Percentiles rank a stretch among this genome's conserved stretches.
Evolutionary conservation across 2,888 invertebrate species (phyloP).

Genomic region (Xestia sexstrigata): DNA sequence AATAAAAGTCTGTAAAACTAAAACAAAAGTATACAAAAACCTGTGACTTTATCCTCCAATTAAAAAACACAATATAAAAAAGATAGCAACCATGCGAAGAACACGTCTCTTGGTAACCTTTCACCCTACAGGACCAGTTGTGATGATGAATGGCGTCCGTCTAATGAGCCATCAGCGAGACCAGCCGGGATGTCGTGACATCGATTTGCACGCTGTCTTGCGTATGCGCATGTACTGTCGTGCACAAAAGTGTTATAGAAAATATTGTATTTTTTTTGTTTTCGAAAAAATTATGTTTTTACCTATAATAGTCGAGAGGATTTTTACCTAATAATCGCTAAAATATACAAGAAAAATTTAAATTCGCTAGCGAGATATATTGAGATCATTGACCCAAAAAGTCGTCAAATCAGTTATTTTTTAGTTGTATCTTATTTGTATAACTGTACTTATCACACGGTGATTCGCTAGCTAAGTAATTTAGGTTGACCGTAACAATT

Average conservation of each 20-base stretch:
- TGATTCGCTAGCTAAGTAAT: neutral
- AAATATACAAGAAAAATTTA: neutral
- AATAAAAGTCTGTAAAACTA: neutral
- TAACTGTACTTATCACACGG: neutral
- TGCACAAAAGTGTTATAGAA: constrained; percentile 33
- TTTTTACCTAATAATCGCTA: neutral
- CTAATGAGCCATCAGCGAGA: constrained; percentile 72
- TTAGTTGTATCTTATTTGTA: neutral
- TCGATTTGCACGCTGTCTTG: constrained; percentile 73
- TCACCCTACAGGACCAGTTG: constrained; percentile 74
- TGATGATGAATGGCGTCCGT: constrained; percentile 75
- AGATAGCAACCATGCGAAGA: constrained; percentile 21
- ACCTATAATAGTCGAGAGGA: neutral
- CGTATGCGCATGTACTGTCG: constrained; percentile 63
- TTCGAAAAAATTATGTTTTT: neutral
- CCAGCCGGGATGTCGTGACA: constrained; percentile 70
- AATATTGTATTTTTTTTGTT: neutral
- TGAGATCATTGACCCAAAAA: neutral
- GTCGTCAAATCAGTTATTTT: neutral
- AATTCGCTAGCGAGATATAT: neutral
- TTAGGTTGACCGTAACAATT: neutral
- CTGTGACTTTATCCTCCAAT: constrained; percentile 32
- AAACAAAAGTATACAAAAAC: constrained; percentile 7
- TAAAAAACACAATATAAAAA: constrained; percentile 28
- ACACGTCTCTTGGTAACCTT: constrained; percentile 68